Evolutionary conservation across 2,797 vertebrate species (phyloP).

Genomic region (Vultur gryphus): DNA sequence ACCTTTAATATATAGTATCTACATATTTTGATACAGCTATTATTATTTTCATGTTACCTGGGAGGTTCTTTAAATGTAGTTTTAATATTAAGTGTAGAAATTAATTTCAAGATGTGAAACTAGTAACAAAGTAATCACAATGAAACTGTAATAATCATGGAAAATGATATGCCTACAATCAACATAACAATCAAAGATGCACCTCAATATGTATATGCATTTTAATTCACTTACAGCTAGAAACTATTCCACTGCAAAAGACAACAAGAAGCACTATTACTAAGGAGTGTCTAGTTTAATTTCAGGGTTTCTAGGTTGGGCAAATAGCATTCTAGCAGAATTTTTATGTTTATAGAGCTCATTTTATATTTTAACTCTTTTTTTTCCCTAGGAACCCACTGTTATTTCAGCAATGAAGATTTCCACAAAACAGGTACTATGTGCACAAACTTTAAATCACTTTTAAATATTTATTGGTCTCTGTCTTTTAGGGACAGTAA

Average conservation of each 20-base stretch:
- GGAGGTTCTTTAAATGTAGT: neutral
- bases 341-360: neutral
- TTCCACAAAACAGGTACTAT: constrained; percentile 94
- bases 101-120: neutral
- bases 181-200: neutral
- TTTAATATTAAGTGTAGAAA: neutral
- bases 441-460: constrained; percentile 48
- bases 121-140: neutral
- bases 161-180: neutral
- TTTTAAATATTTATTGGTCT: constrained; percentile 52
- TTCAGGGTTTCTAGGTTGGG: neutral
- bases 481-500: constrained; percentile 43
- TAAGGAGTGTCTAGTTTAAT: neutral
- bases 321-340: neutral
- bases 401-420: constrained; percentile 93
- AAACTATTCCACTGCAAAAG: neutral
- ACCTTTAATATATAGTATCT: neutral
- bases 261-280: neutral
- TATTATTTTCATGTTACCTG: neutral
- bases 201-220: neutral
- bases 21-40: neutral
- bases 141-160: neutral
- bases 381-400: constrained; percentile 83
- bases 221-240: neutral
- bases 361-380: neutral